These are phyloP conservation scores for Yasuhikotakia modesta DNA, from an alignment of 2,797 vertebrate species.

Conservation along the genomic window DNA sequence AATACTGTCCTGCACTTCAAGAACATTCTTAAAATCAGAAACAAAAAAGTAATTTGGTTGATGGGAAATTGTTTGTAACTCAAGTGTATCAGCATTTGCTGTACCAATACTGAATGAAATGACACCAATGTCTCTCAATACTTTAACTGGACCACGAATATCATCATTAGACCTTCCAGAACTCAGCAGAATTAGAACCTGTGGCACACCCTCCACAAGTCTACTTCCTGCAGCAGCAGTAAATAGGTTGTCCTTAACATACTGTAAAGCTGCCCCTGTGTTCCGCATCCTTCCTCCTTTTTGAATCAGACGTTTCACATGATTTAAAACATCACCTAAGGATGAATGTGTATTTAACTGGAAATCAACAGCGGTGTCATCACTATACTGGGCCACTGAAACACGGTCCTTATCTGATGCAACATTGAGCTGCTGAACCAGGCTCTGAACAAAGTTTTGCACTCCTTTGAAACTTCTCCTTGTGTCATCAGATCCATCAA, in stretches of 20 bases:
- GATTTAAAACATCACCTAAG: constrained; percentile 65
- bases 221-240: constrained; percentile 73
- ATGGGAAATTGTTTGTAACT: constrained; percentile 81
- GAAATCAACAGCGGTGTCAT: constrained; percentile 69
- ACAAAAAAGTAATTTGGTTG: constrained; percentile 82
- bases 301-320: constrained; percentile 67
- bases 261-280: constrained; percentile 75
- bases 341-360: constrained; percentile 68
- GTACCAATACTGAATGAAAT: constrained; percentile 74
- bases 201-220: constrained; percentile 70
- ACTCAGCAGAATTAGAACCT: constrained; percentile 77
- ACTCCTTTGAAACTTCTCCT: constrained; percentile 68
- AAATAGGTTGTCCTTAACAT: constrained; percentile 70
- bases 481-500: constrained; percentile 77
- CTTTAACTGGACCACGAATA: constrained; percentile 67
- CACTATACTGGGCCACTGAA: constrained; percentile 75
- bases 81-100: constrained; percentile 74
- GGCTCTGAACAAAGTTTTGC: constrained; percentile 72
- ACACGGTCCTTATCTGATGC: constrained; percentile 66
- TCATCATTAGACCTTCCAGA: constrained; percentile 78
- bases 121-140: constrained; percentile 73
- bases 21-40: constrained; percentile 80
- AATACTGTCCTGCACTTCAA: constrained; percentile 64
- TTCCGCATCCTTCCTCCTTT: constrained; percentile 75
- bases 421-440: constrained; percentile 68